Evolutionary conservation across 2,888 invertebrate genomes (phyloP), one percentile per base, ranked within the genome.

Genomic region (Branchipolynoe longqiensis): DNA sequence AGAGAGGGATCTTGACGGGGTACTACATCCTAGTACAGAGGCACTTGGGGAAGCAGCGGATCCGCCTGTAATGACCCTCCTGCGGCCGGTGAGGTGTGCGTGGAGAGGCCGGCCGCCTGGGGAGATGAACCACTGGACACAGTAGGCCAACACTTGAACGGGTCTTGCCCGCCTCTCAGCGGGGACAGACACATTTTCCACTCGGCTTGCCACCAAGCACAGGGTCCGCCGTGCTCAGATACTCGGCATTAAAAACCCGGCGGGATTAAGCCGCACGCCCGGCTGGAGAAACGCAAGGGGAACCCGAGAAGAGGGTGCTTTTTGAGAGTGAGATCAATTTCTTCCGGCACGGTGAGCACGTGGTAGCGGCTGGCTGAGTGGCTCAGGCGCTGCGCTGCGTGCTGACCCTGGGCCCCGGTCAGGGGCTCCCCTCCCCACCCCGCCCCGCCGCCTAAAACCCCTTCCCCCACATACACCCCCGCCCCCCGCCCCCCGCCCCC

Each of bases 101-200:
- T 4, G 14, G 8, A 73, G 73, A 25, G 48, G 78, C 12, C 18
- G 36, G 69, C 14, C 8, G 74, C 41, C 40, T 48, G 74, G 74
- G 48, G 41, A 48, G 41, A 48, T 41, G 48, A 25, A 54, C 31
- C 0, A 18, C 8, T 48, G 69, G 38, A 22, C 69, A 69, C 69
- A 54, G 78, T 78, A 48, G 48, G 78, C 78, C 78, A 78, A 78
- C 78, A 78, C 78, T 78, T 78, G 78, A 78, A 78, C 78, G 18
- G 48, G 41, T 78, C 78, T 78, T 28, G 18, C 4, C 41, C 78
- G 31, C n/a, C 48, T 48, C 48, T 78, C 54, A 78, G 78, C 31
- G 38, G n/a, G 78, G 18, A 22, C 33, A 69, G 78, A 48, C n/a
- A 54, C 54, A 78, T 78, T 78, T 78, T 78, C 78, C 78, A 48